These are phyloP conservation scores for Craterocephalus amniculus DNA, from an alignment of 2,797 vertebrate genomes.

Conservation along the genomic window DNA sequence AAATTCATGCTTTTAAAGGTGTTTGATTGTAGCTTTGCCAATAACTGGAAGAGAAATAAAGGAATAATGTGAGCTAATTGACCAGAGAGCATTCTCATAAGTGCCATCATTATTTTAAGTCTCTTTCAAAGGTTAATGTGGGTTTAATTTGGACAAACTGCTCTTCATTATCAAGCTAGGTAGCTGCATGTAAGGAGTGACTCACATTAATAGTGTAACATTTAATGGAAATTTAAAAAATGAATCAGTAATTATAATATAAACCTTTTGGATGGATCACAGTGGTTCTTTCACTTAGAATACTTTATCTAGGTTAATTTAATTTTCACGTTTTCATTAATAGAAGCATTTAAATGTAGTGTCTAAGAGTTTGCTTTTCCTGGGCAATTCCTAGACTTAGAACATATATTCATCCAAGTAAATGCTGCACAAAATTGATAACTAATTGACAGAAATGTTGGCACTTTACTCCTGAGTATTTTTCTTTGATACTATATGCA, in stretches of 20 bases:
- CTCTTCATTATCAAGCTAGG: constrained; percentile 28
- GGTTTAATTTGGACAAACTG: constrained; percentile 31
- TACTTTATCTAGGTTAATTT: constrained; percentile 1
- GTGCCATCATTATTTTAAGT: constrained; percentile 34
- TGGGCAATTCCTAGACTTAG: not conserved
- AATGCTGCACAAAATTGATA: no score
- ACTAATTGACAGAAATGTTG: no score
- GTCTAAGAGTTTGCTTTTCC: not conserved
- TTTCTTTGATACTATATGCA: not conserved
- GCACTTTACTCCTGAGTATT: not conserved
- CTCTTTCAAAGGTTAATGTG: constrained; percentile 50
- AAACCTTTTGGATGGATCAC: constrained; percentile 1
- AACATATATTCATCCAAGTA: no score
- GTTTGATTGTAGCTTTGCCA: constrained; percentile 12
- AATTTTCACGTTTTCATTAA: not conserved
- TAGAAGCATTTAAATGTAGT: not conserved
- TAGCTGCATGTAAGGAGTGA: constrained; percentile 12
- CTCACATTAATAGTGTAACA: constrained; percentile 16
- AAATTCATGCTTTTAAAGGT: constrained; percentile 23
- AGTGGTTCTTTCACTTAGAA: not conserved
- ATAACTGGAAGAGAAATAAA: constrained; percentile 14
- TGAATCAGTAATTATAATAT: constrained; percentile 20
- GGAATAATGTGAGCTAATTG: constrained; percentile 26
- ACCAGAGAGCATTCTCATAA: constrained; percentile 18
- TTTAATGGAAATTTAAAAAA: constrained; percentile 22